Percentiles rank a stretch among this genome's conserved stretches.
phyloP scores from a whole-genome alignment of 1,140 invertebrate genomes.

The Ceratitis capitata region DNA sequence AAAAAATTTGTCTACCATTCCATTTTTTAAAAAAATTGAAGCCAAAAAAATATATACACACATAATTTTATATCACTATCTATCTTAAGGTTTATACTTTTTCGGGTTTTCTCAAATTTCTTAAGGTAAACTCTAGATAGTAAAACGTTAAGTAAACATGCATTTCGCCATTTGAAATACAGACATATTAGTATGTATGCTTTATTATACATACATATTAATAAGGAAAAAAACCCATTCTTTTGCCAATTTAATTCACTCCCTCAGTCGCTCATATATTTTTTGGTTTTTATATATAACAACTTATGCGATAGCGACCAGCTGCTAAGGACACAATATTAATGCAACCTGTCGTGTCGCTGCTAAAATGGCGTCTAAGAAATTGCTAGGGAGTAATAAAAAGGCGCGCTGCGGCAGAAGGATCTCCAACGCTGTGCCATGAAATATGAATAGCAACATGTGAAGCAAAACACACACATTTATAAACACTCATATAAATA shows the following conservation, averaged over 20 bases:
- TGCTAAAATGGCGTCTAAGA: background rate
- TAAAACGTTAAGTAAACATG: background rate
- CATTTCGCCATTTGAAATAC: background rate
- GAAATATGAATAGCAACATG: constrained; percentile 2
- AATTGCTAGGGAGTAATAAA: constrained; percentile 14
- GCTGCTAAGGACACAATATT: constrained; percentile 10
- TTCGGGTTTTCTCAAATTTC: background rate
- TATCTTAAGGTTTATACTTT: too few species aligned
- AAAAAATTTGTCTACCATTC: too few species aligned
- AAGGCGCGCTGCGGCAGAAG: background rate
- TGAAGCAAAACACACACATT: background rate
- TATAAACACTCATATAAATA: background rate
- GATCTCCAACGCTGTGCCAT: background rate
- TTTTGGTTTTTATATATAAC: background rate
- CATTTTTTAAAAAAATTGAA: too few species aligned
- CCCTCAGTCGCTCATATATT: too few species aligned
- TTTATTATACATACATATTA: background rate
- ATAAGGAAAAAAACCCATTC: background rate
- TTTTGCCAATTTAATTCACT: background rate
- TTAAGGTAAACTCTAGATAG: background rate
- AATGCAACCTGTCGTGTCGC: constrained; percentile 13
- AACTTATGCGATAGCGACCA: background rate
- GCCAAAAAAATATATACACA: too few species aligned
- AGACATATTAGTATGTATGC: background rate
- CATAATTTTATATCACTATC: too few species aligned